Conservation (phyloP, 2,113 vertebrate species). For the Alectura lathami region DNA sequence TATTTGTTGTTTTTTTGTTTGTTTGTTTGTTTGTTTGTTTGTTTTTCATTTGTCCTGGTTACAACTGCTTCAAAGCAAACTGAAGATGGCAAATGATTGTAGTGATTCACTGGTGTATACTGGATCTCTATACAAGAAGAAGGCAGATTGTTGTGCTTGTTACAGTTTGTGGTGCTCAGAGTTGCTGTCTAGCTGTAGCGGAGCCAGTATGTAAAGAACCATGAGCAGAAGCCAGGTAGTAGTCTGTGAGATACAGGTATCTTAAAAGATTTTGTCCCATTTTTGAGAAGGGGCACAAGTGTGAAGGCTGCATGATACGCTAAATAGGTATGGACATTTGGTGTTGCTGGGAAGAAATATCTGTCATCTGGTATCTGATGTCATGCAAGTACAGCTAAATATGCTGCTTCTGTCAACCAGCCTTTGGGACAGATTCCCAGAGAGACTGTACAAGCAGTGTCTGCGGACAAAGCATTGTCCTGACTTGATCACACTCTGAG, state of each 20-base stretch:
- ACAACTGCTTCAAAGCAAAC: background rate
- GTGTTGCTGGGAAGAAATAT: background rate
- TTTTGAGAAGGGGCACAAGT: background rate
- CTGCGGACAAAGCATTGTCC: background rate
- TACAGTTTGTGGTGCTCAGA: background rate
- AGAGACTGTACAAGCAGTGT: background rate
- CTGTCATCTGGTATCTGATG: background rate
- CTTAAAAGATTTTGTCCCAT: background rate
- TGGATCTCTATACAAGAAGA: background rate
- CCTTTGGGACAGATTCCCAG: background rate
- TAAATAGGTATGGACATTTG: background rate
- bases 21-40: no score
- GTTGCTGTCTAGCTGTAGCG: background rate
- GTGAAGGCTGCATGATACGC: background rate
- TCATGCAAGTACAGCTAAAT: background rate
- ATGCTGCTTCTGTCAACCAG: background rate
- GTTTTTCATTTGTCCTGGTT: background rate
- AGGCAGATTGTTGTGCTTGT: background rate
- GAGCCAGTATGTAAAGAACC: background rate
- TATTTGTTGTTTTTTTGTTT: no score
- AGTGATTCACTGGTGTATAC: background rate
- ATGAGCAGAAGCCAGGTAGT: background rate
- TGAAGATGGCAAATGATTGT: background rate
- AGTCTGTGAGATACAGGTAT: background rate
- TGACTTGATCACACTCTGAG: background rate